phyloP scores from a whole-genome alignment of 2,797 vertebrate genomes.

The Kryptolebias ocellatus region DNA sequence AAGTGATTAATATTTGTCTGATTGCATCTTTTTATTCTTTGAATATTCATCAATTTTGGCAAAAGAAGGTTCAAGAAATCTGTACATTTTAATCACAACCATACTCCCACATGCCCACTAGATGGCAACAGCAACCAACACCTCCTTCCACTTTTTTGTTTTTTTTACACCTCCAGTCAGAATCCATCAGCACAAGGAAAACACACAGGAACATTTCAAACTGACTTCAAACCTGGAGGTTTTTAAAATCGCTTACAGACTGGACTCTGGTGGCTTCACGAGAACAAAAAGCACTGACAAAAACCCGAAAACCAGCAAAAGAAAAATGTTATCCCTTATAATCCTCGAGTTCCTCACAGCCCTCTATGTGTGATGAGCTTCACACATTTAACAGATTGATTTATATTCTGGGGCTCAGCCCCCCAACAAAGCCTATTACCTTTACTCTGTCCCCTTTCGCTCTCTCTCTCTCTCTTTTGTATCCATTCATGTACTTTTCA shows the following conservation, averaged over 20 bases:
- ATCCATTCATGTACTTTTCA: constrained; percentile 39
- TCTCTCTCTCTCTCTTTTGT: constrained; percentile 5
- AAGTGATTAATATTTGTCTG: background rate
- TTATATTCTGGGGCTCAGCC: constrained; percentile 38
- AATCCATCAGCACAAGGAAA: constrained; percentile 7
- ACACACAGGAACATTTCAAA: constrained; percentile 10
- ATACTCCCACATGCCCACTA: constrained; percentile 38
- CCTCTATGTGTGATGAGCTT: constrained; percentile 66
- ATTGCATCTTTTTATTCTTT: background rate
- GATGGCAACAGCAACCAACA: constrained; percentile 40
- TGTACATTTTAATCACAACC: background rate
- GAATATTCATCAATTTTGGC: background rate
- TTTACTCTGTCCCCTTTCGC: constrained; percentile 4
- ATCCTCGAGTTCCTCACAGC: constrained; percentile 70
- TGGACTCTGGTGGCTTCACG: background rate
- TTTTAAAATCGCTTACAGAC: constrained; percentile 7
- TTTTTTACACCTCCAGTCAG: constrained; percentile 13
- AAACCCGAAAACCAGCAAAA: constrained; percentile 25
- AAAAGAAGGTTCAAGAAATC: too few species aligned
- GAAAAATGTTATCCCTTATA: constrained; percentile 38
- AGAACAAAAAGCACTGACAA: constrained; percentile 24
- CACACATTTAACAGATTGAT: constrained; percentile 72
- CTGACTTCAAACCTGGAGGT: constrained; percentile 13
- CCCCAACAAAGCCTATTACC: constrained; percentile 59
- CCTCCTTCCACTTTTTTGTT: background rate